Base-by-base conservation (phyloP, 2,113 vertebrate species). In the Heterochromis multidens region DNA sequence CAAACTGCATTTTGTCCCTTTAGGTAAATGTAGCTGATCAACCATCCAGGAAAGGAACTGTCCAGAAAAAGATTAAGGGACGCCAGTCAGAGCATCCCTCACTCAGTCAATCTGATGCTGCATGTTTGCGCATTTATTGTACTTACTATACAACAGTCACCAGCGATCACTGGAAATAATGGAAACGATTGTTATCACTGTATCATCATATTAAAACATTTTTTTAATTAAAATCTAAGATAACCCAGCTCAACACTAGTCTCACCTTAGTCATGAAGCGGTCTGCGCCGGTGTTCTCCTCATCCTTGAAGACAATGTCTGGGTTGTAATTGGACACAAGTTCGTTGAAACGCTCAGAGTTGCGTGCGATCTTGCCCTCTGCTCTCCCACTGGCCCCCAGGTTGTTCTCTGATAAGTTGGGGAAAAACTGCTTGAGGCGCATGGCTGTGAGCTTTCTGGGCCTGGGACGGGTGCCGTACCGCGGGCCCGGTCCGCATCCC, bases 281-380 rank as follows among this genome's bases (percentile, higher is more conserved):
- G 93, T 99, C 98, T 4, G 98, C 98, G 52, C 97, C 97, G 29
- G 98, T 99, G 94, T 97, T 98, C 95, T 99, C 98, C 94, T 99
- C 98, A 95, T 99, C 98, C 94, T 99, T 99, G 96, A 99, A 99
- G 93, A 98, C 97, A 94, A 99, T 98, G 96, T 99, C 98, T 23
- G 98, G 97, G 91, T 99, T 99, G 96, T 99, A 99, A 96, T 99
- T 99, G 95, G 98, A 98, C 90, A 97, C 97, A 70, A 99, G 97
- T 58, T 98, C 97, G 91, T 98, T 98, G 96, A 99, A 99, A 93
- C 97, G 97, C 92, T 98, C 97, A 1, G 98, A 98, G 95, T 95
- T 97, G 86, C 97, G 97, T 61, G 97, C 95, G 93, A 99, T 97
- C 96, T 99, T 99, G 92, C 98, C 97, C 93, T 99, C 98, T 82